Evolutionary conservation across 2,797 vertebrate species (phyloP).

Genomic region (Pyrrhura leucotis): DNA sequence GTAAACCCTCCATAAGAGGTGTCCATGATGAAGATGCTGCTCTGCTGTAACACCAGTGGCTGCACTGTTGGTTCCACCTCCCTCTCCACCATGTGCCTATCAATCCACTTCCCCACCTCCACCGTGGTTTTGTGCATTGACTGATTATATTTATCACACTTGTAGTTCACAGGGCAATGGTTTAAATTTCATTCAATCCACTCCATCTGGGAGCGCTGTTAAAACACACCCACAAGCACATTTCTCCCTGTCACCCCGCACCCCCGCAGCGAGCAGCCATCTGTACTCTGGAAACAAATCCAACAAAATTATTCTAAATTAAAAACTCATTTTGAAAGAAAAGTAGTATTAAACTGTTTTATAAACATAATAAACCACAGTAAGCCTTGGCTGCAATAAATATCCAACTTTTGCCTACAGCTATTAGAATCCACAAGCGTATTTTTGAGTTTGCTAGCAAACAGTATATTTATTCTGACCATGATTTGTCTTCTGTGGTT

Average conservation of each 20-base stretch:
- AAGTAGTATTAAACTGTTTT: conserved; percentile 78
- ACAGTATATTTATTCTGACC: conserved; percentile 74
- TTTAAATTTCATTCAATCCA: conserved; percentile 79
- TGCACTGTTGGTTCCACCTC: not conserved
- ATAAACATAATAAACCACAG: conserved; percentile 79
- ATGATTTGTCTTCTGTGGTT: conserved; percentile 75
- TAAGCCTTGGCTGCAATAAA: conserved; percentile 75
- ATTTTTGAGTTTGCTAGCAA: conserved; percentile 76
- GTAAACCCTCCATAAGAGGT: not conserved
- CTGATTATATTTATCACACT: conserved; percentile 69
- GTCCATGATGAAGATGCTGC: not conserved
- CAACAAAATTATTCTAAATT: conserved; percentile 78
- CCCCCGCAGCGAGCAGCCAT: conserved; percentile 68
- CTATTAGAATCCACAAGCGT: conserved; percentile 78
- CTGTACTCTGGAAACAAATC: conserved; percentile 75
- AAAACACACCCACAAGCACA: conserved; percentile 71
- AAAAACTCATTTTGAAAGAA: conserved; percentile 81
- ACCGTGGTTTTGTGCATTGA: conserved; percentile 38
- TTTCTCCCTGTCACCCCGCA: conserved; percentile 67
- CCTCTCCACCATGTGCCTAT: not conserved
- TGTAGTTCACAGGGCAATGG: conserved; percentile 71
- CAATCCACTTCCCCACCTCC: not conserved
- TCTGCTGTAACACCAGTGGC: fast-evolving
- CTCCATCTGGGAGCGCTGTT: conserved; percentile 77
- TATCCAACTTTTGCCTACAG: conserved; percentile 76